A percentile compares a stretch with the other conserved stretches of the same genome.
Conservation (phyloP, 2,888 invertebrate genomes). For the Amorpha juglandis region DNA sequence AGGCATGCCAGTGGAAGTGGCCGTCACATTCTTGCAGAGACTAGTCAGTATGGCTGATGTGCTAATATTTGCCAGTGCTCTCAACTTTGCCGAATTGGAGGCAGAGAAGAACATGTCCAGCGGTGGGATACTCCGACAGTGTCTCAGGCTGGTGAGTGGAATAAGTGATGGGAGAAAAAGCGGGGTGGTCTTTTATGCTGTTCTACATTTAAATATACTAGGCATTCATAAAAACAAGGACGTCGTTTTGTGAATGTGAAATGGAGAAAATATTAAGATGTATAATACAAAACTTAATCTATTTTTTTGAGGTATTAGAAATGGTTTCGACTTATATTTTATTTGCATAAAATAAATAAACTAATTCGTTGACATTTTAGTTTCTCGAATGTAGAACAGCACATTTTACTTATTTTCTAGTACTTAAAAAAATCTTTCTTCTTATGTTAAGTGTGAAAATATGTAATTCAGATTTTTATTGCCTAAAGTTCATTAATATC, state of each 20-base stretch:
- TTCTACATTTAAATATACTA: constrained; percentile 28
- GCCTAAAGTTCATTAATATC: too few species aligned
- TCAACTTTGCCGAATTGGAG: constrained; percentile 98
- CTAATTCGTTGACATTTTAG: too few species aligned
- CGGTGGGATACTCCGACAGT: constrained; percentile 99
- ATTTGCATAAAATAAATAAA: too few species aligned
- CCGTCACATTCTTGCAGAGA: constrained; percentile 98
- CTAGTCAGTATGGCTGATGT: constrained; percentile 99
- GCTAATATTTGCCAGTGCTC: constrained; percentile 97
- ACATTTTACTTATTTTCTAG: not conserved
- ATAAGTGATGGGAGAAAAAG: too few species aligned
- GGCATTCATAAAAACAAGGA: not conserved
- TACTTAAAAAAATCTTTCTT: not conserved
- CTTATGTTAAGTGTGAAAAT: constrained; percentile 6
- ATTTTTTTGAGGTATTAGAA: too few species aligned
- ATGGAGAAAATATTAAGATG: not conserved
- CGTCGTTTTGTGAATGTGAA: not conserved
- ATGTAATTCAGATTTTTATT: not conserved
- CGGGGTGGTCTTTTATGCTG: constrained; percentile 35
- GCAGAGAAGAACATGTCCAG: constrained; percentile 99
- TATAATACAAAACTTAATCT: too few species aligned
- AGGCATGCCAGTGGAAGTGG: constrained; percentile 99
- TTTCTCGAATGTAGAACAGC: not conserved
- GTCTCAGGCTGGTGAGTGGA: constrained; percentile 92
- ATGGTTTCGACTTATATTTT: too few species aligned